Conservation (phyloP, 2,797 vertebrate species). For the Syngnathus acus region DNA sequence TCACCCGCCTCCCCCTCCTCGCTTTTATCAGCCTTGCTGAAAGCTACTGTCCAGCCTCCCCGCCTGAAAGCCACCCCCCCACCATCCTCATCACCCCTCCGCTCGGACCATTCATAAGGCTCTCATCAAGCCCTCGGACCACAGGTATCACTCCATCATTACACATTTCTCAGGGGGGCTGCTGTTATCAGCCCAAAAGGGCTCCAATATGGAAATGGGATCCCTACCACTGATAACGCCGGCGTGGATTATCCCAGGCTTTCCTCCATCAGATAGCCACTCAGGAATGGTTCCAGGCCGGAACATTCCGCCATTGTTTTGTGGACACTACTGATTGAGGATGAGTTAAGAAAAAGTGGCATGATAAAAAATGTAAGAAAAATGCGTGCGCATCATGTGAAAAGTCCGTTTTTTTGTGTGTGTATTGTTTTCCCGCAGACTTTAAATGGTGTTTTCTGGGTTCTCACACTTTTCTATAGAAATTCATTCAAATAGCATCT, state of each 20-base stretch:
- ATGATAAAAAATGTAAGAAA: not conserved
- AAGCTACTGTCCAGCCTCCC: slow-evolving; percentile 83
- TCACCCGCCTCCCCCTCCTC: slow-evolving; percentile 77
- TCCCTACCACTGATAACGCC: slow-evolving; percentile 87
- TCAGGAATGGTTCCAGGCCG: slow-evolving; percentile 66
- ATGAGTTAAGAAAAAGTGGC: slow-evolving; percentile 20
- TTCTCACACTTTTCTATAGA: slow-evolving; percentile 6
- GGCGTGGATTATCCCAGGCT: slow-evolving; percentile 85
- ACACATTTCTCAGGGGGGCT: slow-evolving; percentile 88
- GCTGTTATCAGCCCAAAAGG: slow-evolving; percentile 79
- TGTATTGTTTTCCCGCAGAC: not conserved
- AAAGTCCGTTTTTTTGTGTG: not conserved
- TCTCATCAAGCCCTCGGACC: slow-evolving; percentile 78
- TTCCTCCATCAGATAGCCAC: slow-evolving; percentile 82
- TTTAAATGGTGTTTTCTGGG: not conserved
- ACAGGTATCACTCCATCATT: slow-evolving; percentile 92
- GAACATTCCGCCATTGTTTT: slow-evolving; percentile 70
- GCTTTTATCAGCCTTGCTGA: slow-evolving; percentile 78
- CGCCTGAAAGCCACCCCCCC: slow-evolving; percentile 21
- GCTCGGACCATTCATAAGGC: slow-evolving; percentile 65
- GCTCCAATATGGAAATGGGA: slow-evolving; percentile 98
- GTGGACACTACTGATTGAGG: slow-evolving; percentile 59
- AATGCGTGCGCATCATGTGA: not conserved
- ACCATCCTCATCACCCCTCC: slow-evolving; percentile 46
- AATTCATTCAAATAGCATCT: slow-evolving; percentile 14